Evolutionary conservation across 2,888 invertebrate species (phyloP).

Genomic region (Heteromurus nitidus): DNA sequence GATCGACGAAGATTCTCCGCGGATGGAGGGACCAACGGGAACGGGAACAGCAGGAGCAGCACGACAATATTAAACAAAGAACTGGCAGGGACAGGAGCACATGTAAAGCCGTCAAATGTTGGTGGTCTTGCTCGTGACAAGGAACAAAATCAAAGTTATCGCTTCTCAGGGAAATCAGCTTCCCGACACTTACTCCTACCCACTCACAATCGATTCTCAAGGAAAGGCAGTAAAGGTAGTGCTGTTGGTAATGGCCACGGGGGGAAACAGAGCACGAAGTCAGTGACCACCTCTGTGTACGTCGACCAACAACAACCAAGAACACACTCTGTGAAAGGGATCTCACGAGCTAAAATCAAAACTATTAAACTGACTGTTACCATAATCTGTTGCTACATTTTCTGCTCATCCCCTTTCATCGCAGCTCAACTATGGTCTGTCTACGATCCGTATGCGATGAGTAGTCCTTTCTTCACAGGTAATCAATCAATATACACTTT

Average conservation of each 20-base stretch:
- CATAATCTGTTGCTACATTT: constrained; percentile 81
- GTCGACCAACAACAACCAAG: constrained; percentile 73
- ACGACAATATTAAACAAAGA: constrained; percentile 39
- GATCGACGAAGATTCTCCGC: constrained; percentile 17
- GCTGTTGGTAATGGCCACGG: constrained; percentile 7
- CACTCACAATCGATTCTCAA: constrained; percentile 12
- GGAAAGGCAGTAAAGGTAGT: constrained; percentile 18
- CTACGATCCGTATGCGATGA: constrained; percentile 78
- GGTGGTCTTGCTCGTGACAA: constrained; percentile 26
- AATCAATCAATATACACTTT: constrained; percentile 55
- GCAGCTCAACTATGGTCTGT: constrained; percentile 79
- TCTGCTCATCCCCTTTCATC: constrained; percentile 78
- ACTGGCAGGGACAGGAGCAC: background rate
- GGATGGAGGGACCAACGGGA: constrained; percentile 17
- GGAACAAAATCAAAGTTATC: constrained; percentile 44
- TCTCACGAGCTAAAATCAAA: constrained; percentile 81
- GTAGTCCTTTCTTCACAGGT: constrained; percentile 74
- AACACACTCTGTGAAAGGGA: constrained; percentile 77
- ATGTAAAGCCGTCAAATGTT: constrained; percentile 5
- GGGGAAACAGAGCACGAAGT: constrained; percentile 47
- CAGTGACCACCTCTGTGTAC: constrained; percentile 30
- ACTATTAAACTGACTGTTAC: constrained; percentile 81
- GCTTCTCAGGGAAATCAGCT: constrained; percentile 48
- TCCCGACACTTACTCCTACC: constrained; percentile 43
- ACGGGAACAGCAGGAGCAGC: background rate